Conservation (phyloP, 2,797 vertebrate genomes). For the Chrosomus eos region DNA sequence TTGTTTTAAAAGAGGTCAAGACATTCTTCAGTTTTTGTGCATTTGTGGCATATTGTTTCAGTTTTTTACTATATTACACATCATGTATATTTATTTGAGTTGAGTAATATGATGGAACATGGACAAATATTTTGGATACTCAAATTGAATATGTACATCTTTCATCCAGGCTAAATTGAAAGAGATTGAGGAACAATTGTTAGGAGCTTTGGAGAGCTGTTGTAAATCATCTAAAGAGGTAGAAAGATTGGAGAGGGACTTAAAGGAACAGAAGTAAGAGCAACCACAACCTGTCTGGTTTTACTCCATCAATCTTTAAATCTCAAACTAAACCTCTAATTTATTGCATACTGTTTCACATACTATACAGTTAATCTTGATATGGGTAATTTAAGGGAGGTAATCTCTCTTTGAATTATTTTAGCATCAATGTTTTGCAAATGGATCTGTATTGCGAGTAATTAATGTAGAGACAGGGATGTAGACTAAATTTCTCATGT, state of each 20-base stretch:
- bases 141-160: conserved; percentile 12
- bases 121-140: background rate
- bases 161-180: conserved; percentile 77
- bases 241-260: conserved; percentile 70
- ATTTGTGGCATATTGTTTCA: background rate
- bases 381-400: background rate
- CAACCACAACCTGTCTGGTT: background rate
- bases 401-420: background rate
- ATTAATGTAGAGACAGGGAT: background rate
- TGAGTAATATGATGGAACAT: background rate
- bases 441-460: background rate
- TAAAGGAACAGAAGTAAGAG: conserved; percentile 70
- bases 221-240: conserved; percentile 72
- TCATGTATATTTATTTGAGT: background rate
- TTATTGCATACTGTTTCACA: background rate
- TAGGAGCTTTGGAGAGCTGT: conserved; percentile 75
- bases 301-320: conserved; percentile 12
- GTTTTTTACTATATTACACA: background rate
- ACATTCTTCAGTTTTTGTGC: background rate
- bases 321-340: background rate
- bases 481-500: background rate
- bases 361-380: background rate
- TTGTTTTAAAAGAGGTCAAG: conserved; percentile 75
- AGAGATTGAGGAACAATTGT: conserved; percentile 78
- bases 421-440: background rate